Conservation (phyloP, 2,113 vertebrate species). For the Sarotherodon lohbergeri region DNA sequence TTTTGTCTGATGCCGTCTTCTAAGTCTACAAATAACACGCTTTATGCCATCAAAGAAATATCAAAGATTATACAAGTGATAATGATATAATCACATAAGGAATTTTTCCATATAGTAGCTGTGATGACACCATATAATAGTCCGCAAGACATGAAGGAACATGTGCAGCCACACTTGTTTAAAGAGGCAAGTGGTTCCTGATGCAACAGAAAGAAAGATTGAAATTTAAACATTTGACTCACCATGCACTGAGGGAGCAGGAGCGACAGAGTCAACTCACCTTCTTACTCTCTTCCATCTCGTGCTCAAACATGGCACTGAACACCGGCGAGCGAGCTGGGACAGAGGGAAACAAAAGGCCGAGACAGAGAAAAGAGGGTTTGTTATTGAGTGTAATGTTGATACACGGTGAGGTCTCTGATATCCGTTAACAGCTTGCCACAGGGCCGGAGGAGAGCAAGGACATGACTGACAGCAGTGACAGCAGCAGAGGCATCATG, state of each 20-base stretch:
- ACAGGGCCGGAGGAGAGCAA: not conserved
- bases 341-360: not conserved
- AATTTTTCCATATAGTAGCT: not conserved
- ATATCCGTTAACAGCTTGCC: slow-evolving; percentile 29
- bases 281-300: slow-evolving; percentile 92
- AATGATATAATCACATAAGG: not conserved
- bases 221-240: not conserved
- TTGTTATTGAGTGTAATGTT: slow-evolving; percentile 10
- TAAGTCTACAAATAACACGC: not conserved
- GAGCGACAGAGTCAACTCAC: slow-evolving; percentile 60
- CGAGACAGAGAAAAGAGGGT: not conserved
- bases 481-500: not conserved
- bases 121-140: not conserved
- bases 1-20: not conserved
- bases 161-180: not conserved
- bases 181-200: slow-evolving; percentile 3
- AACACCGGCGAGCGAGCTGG: slow-evolving; percentile 87
- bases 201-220: slow-evolving; percentile 31
- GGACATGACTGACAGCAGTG: slow-evolving; percentile 25
- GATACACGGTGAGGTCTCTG: slow-evolving; percentile 8
- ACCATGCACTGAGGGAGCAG: not conserved
- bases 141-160: not conserved
- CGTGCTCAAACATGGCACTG: slow-evolving; percentile 90
- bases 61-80: not conserved
- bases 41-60: not conserved